Conservation (phyloP, 1,140 invertebrate genomes). For the Drosophila yakuba region DNA sequence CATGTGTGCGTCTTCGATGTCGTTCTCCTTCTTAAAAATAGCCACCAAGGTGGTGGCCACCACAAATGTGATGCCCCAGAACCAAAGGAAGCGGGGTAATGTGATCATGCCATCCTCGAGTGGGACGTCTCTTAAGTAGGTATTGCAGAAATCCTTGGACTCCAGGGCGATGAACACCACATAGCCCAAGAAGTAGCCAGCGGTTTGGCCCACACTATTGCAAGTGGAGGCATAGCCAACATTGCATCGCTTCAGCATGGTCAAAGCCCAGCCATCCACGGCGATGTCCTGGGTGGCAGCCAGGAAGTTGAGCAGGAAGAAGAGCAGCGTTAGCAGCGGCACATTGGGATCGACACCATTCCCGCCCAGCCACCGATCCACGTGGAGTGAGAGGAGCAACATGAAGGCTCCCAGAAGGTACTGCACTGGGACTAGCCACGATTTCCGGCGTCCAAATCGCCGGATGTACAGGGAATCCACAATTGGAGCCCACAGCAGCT, state of each 20-base stretch:
- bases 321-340: constrained; percentile 91
- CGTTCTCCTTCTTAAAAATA: constrained; percentile 94
- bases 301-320: constrained; percentile 97
- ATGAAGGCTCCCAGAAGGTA: constrained; percentile 93
- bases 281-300: constrained; percentile 99
- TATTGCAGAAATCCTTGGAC: constrained; percentile 98
- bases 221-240: constrained; percentile 99
- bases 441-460: constrained; percentile 96
- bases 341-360: constrained; percentile 90
- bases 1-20: constrained; percentile 82
- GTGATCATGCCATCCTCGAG: constrained; percentile 92
- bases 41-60: constrained; percentile 95
- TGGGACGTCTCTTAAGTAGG: constrained; percentile 92
- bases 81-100: constrained; percentile 95
- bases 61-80: constrained; percentile 97
- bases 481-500: constrained; percentile 98
- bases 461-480: constrained; percentile 96
- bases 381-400: constrained; percentile 91
- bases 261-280: constrained; percentile 99
- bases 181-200: constrained; percentile 98
- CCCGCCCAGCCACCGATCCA: constrained; percentile 91
- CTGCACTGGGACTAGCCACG: constrained; percentile 97
- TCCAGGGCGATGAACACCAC: constrained; percentile 99
- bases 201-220: constrained; percentile 99
- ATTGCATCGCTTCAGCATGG: constrained; percentile 98